Evolutionary conservation across 2,113 vertebrate species (phyloP).

Genomic region (Archilochus colubris): DNA sequence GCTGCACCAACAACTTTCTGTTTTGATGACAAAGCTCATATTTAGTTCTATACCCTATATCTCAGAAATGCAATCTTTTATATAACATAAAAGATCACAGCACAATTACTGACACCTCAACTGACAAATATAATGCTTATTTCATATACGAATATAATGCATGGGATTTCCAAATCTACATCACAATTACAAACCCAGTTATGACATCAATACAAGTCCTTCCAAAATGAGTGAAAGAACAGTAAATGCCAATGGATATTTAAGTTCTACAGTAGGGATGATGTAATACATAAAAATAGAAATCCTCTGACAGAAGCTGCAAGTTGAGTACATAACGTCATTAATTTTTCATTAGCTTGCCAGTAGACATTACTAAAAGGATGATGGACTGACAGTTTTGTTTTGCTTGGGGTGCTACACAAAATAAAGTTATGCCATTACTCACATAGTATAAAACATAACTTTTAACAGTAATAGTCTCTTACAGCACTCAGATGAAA

Average conservation of each 20-base stretch:
- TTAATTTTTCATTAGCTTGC: conserved; percentile 69
- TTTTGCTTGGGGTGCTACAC: background rate
- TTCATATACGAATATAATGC: background rate
- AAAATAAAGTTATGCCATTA: background rate
- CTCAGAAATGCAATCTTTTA: background rate
- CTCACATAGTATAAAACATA: background rate
- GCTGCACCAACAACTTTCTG: background rate
- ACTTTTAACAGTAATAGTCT: background rate
- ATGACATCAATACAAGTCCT: conserved; percentile 68
- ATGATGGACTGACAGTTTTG: background rate
- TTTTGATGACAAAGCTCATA: background rate
- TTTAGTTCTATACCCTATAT: background rate
- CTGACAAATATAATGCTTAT: conserved; percentile 40
- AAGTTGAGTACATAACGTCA: conserved; percentile 75
- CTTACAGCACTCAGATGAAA: background rate
- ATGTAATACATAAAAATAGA: conserved; percentile 82
- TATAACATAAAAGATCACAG: background rate
- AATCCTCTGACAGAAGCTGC: conserved; percentile 72
- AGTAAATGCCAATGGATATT: conserved; percentile 74
- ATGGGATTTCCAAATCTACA: conserved; percentile 68
- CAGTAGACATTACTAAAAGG: conserved; percentile 57
- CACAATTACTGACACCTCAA: conserved; percentile 48
- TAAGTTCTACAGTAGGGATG: conserved; percentile 73
- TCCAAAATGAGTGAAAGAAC: conserved; percentile 72
- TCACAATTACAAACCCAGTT: conserved; percentile 70